phyloP scores from a whole-genome alignment of 2,113 vertebrate genomes.

The Axis porcinus region DNA sequence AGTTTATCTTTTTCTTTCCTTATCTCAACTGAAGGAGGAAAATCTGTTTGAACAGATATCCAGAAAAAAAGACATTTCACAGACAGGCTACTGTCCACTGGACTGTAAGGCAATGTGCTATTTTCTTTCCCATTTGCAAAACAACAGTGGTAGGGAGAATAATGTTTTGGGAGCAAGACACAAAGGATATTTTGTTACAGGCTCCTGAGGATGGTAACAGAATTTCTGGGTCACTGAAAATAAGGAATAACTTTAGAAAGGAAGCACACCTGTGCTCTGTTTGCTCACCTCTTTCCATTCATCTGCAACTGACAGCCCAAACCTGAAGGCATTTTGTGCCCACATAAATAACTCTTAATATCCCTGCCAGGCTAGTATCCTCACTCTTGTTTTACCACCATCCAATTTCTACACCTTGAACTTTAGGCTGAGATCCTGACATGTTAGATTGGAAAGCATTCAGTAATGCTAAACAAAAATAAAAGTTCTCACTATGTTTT shows the following conservation, averaged over 20 bases:
- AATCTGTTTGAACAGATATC: conserved; percentile 30
- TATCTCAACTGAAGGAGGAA: neutral
- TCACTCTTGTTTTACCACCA: neutral
- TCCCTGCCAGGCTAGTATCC: neutral
- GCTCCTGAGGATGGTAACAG: conserved; percentile 22
- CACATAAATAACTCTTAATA: neutral
- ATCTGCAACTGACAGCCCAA: neutral
- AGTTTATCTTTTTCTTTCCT: neutral
- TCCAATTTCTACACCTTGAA: neutral
- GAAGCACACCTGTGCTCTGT: neutral
- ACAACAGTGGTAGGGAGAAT: conserved; percentile 18
- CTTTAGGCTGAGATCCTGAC: conserved; percentile 23
- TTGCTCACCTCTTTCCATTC: neutral
- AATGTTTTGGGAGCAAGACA: conserved; percentile 37
- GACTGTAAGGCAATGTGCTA: conserved; percentile 6
- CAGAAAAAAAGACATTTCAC: conserved; percentile 20
- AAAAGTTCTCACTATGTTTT: neutral
- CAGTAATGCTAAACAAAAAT: conserved; percentile 5
- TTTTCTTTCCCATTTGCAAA: conserved; percentile 53
- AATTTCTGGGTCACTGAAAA: conserved; percentile 68
- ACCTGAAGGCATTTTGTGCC: neutral
- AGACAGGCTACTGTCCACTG: conserved; percentile 26
- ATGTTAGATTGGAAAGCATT: neutral
- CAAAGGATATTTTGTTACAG: conserved; percentile 62
- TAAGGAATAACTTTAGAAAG: conserved; percentile 34